A percentile compares a stretch with the other conserved stretches of the same genome.
Conservation (phyloP, 2,888 invertebrate genomes). For the Tuta absoluta region DNA sequence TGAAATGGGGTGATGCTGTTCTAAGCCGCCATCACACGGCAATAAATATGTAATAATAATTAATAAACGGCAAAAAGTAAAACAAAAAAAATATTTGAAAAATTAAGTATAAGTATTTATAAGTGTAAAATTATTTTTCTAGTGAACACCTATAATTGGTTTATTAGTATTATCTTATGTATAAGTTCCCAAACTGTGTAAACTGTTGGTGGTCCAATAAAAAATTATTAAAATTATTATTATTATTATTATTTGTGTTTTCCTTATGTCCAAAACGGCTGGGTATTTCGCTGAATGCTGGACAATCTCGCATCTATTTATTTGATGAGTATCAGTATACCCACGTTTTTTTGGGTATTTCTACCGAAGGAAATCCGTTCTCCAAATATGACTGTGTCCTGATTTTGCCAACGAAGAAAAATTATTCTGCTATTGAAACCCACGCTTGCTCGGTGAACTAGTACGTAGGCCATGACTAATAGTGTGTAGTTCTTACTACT, state of each 20-base stretch:
- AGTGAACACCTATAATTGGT: no score
- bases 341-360: constrained; percentile 15
- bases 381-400: constrained; percentile 31
- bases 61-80: no score
- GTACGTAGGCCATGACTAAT: constrained; percentile 34
- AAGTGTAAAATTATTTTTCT: no score
- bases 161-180: no score
- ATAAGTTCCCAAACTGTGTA: no score
- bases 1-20: no score
- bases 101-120: no score
- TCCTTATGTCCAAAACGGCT: background rate
- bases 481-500: background rate
- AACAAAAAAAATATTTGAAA: no score
- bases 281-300: background rate
- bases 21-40: no score
- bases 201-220: no score
- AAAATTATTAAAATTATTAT: background rate
- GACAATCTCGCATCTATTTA: background rate
- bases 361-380: constrained; percentile 23
- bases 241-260: background rate
- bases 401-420: constrained; percentile 37
- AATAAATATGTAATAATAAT: no score
- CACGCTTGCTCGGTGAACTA: constrained; percentile 30
- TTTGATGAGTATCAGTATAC: background rate
- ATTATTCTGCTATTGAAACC: constrained; percentile 32